These are phyloP conservation scores for Benitochromis conjunctus DNA, from an alignment of 2,113 vertebrate species.

Conservation along the genomic window DNA sequence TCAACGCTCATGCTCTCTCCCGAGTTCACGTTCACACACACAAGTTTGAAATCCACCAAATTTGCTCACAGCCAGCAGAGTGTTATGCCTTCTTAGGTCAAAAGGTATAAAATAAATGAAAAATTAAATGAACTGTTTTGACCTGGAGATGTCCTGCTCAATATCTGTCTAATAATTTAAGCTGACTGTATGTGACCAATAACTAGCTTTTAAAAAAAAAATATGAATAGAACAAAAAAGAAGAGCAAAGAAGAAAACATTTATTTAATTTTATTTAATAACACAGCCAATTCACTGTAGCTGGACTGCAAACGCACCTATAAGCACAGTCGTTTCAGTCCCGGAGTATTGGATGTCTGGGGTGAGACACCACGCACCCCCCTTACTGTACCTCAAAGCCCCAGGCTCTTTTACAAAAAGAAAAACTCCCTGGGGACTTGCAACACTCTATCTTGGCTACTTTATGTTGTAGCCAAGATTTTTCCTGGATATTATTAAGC, in stretches of 20 bases:
- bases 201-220: background rate
- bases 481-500: background rate
- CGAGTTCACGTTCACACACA: background rate
- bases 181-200: background rate
- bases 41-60: background rate
- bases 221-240: background rate
- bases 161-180: background rate
- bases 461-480: background rate
- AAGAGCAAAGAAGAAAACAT: background rate
- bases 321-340: background rate
- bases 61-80: background rate
- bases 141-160: background rate
- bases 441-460: background rate
- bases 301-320: background rate
- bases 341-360: no score
- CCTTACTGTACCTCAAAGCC: background rate
- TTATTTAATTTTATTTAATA: background rate
- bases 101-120: background rate
- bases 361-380: background rate
- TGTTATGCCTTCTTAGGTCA: background rate
- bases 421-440: background rate
- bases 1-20: slow-evolving; percentile 48
- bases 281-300: background rate
- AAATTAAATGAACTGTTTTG: background rate
- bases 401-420: background rate